These are phyloP conservation scores for Brachyhypopomus gauderio DNA, from an alignment of 2,113 vertebrate genomes.

Conservation along the genomic window DNA sequence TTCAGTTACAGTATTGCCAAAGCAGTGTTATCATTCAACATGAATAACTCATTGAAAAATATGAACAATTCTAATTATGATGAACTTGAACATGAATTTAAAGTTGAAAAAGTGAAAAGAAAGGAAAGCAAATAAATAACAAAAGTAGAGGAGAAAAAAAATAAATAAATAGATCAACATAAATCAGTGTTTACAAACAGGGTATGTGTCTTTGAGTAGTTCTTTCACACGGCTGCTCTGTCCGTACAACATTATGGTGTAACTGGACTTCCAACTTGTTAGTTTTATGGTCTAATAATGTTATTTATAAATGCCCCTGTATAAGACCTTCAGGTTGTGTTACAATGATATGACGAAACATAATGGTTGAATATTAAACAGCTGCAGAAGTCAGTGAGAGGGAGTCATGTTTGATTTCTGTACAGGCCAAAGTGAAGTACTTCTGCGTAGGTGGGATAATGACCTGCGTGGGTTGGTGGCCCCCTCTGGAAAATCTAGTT, in stretches of 20 bases:
- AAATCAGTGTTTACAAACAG: no score
- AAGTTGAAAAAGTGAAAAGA: no score
- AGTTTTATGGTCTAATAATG: constrained; percentile 4
- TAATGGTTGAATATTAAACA: constrained; percentile 25
- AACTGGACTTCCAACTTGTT: neutral
- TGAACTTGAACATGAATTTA: no score
- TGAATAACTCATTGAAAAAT: no score
- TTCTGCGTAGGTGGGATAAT: constrained; percentile 37
- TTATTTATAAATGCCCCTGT: neutral
- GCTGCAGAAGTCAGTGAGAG: constrained; percentile 27
- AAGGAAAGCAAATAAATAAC: no score
- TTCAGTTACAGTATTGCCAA: no score
- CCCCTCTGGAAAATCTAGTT: constrained; percentile 25
- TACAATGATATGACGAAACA: constrained; percentile 22
- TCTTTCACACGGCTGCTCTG: constrained; percentile 11
- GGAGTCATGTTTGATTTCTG: constrained; percentile 34
- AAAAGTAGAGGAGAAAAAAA: no score
- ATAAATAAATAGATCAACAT: no score
- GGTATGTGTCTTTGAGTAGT: constrained; percentile 57
- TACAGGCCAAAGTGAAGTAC: constrained; percentile 29
- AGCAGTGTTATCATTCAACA: no score
- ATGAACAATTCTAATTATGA: no score
- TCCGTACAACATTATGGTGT: neutral
- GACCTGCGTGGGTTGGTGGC: constrained; percentile 14
- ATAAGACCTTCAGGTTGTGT: constrained; percentile 28